phyloP scores from a whole-genome alignment of 2,888 invertebrate species.

The Stenichneumon culpator region DNA sequence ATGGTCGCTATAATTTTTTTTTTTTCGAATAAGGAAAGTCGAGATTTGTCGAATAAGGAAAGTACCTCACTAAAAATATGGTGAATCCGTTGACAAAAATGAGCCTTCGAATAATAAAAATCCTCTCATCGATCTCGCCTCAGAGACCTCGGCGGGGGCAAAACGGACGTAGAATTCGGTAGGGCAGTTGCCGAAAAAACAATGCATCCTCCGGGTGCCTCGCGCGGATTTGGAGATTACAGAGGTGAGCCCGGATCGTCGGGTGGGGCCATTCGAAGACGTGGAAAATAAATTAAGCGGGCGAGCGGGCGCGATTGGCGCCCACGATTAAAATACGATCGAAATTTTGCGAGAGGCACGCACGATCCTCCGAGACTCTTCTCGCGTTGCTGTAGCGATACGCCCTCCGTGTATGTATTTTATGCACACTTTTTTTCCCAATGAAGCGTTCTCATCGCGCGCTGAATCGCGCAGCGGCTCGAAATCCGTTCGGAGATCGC shows the following conservation, averaged over 20 bases:
- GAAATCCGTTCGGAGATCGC: slow-evolving; percentile 44
- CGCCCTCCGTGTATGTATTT: slow-evolving; percentile 9
- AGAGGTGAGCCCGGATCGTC: slow-evolving; percentile 62
- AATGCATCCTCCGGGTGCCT: slow-evolving; percentile 50
- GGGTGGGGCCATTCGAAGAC: slow-evolving; percentile 24
- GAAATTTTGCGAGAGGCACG: slow-evolving; percentile 57
- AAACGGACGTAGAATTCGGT: slow-evolving; percentile 46
- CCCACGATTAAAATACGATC: slow-evolving; percentile 70
- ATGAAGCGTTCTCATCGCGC: background rate
- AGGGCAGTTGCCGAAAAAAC: slow-evolving; percentile 3
- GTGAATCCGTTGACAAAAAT: background rate
- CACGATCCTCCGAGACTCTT: slow-evolving; percentile 51
- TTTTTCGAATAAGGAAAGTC: too few relatives aligned
- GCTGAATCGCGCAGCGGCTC: slow-evolving; percentile 15
- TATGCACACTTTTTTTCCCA: slow-evolving; percentile 18
- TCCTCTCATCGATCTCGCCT: slow-evolving; percentile 12
- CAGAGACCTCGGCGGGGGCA: slow-evolving; percentile 28
- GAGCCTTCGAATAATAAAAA: background rate
- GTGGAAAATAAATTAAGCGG: slow-evolving; percentile 69
- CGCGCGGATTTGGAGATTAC: slow-evolving; percentile 62
- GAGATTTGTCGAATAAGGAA: too few relatives aligned
- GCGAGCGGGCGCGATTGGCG: slow-evolving; percentile 59
- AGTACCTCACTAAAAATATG: background rate
- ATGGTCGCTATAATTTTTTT: background rate
- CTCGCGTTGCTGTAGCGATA: background rate